Conservation (phyloP, 2,888 invertebrate species). For the Dryadula phaetusa region DNA sequence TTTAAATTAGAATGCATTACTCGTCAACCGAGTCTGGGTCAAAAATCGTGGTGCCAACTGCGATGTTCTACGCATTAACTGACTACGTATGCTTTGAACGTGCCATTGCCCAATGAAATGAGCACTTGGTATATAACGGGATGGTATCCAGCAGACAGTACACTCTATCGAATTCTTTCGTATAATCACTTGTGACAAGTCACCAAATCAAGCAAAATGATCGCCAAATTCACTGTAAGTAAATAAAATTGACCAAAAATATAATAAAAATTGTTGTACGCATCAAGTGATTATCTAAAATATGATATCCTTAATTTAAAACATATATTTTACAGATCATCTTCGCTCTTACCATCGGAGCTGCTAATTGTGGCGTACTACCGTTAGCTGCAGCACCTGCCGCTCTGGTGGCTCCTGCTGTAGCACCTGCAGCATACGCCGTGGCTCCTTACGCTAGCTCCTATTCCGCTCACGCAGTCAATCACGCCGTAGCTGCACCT, state of each 20-base stretch:
- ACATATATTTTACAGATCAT: conserved; percentile 62
- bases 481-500: conserved; percentile 90
- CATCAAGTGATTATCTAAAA: background rate
- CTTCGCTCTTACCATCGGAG: conserved; percentile 66
- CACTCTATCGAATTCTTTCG: conserved; percentile 69
- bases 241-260: background rate
- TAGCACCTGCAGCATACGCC: conserved; percentile 85
- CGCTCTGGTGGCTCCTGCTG: conserved; percentile 84
- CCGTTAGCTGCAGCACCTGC: conserved; percentile 68
- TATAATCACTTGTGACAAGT: conserved; percentile 72
- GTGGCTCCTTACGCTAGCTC: conserved; percentile 90
- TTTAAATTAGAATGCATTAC: conserved; percentile 76
- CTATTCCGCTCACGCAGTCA: conserved; percentile 89
- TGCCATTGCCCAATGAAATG: conserved; percentile 70
- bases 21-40: conserved; percentile 73
- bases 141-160: conserved; percentile 68
- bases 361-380: conserved; percentile 65
- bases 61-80: conserved; percentile 73
- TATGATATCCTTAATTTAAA: background rate
- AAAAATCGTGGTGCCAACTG: conserved; percentile 66
- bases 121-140: conserved; percentile 73
- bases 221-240: conserved; percentile 82
- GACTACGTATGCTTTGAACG: conserved; percentile 55
- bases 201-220: conserved; percentile 78
- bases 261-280: too few species aligned